These are phyloP conservation scores for Hypotaenidia philippensis DNA, from an alignment of 2,797 vertebrate genomes.

Conservation along the genomic window DNA sequence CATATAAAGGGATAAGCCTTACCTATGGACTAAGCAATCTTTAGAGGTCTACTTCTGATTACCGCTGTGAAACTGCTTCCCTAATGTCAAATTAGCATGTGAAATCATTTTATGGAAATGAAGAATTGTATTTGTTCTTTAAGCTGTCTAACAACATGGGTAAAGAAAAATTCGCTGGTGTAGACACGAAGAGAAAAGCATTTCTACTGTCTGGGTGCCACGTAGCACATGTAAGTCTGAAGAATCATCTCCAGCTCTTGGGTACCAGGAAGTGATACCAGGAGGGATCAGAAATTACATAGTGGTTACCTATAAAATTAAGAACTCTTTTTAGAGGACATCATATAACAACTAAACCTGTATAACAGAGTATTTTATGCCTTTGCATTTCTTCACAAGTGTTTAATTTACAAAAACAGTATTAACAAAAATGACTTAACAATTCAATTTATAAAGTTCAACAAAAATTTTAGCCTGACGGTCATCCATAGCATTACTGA, in stretches of 20 bases:
- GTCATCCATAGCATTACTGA: background rate
- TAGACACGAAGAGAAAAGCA: background rate
- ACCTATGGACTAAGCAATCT: background rate
- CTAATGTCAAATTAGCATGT: background rate
- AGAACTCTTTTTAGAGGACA: background rate
- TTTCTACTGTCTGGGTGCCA: background rate
- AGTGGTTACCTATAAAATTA: background rate
- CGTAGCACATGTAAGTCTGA: background rate
- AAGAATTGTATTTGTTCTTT: background rate
- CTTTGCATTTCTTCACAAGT: background rate
- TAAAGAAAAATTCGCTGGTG: background rate
- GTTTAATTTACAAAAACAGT: background rate
- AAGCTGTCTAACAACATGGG: background rate
- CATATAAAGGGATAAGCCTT: background rate
- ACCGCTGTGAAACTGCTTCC: background rate
- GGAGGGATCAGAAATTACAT: background rate
- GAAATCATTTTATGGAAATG: background rate
- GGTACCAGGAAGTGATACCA: rapidly evolving
- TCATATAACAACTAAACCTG: background rate
- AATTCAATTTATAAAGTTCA: background rate
- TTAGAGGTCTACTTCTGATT: background rate
- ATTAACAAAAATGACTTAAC: background rate
- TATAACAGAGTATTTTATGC: background rate
- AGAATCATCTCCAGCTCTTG: background rate
- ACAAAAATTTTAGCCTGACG: background rate